Evolutionary conservation across 1,140 invertebrate genomes (phyloP), one percentile per base, ranked within the genome.

Genomic region (Potamilus streckersoni): DNA sequence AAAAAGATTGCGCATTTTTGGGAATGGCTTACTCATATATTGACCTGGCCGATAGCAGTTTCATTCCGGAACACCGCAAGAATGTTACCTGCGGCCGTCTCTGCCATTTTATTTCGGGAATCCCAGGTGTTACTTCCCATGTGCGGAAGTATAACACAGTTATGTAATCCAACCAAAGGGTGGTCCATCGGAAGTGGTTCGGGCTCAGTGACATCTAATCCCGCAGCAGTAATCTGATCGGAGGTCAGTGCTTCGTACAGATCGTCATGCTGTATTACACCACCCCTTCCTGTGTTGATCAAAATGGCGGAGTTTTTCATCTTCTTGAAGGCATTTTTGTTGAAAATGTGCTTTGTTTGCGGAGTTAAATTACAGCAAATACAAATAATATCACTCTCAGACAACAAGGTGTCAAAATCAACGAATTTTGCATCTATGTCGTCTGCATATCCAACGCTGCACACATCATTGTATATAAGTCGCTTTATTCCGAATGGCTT

Each of bases 171-270:
- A 2, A 96, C 91, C 11, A 99, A 91, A 64, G 94, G 93, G 91
- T 94, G 94, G 84, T 96, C 93, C 0, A 93, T 81, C 19, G 96
- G 95, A 58, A 98, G 89, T 14, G 97, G 97, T 90, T 99, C 97
- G 0, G 97, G 97, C 49, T 93, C 94, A 82, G 95, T 97, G 0
- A 98, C 97, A 91, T 99, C 97, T 19, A 99, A 90, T 0, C 96
- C 97, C 19, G 97, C 97, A 12, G 93, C 95, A 85, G 92, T 90
- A 66, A 98, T 97, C 64, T 90, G 91, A 16, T 92, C 92, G 63
- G 90, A 92, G 83, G 93, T 91, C 12, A 98, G 89, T 16, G 96
- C 96, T 23, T 82, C 82, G 38, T 79, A 77, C 15, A 87, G 72
- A 73, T 85, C 87, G 20, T 85, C 80, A 58, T 88, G 86, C 56